Percentiles rank a stretch among this genome's conserved stretches.
Conservation (phyloP, 2,113 vertebrate genomes). For the Peromyscus polionotus region DNA sequence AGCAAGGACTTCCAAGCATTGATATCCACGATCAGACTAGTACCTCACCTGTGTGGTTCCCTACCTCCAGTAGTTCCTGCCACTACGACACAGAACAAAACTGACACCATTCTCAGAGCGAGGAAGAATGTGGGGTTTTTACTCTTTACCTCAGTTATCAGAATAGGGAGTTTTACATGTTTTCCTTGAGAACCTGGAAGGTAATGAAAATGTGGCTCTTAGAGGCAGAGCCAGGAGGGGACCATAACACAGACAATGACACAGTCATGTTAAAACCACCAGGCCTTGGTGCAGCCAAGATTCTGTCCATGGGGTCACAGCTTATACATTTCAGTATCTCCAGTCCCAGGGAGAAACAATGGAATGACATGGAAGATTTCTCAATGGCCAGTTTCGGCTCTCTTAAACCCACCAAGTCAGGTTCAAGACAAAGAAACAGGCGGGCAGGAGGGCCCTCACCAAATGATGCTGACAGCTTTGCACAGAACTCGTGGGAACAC, state of each 20-base stretch:
- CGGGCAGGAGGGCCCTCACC: background rate
- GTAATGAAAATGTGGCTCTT: background rate
- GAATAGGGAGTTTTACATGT: background rate
- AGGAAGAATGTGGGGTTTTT: background rate
- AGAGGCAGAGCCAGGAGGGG: background rate
- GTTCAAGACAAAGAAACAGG: conserved; percentile 14
- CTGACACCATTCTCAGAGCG: background rate
- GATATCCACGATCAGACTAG: background rate
- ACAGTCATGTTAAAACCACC: background rate
- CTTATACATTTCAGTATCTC: background rate
- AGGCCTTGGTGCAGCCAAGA: background rate
- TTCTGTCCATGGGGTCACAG: background rate
- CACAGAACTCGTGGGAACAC: background rate
- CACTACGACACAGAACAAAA: background rate
- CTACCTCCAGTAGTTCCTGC: background rate
- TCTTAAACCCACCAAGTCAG: background rate
- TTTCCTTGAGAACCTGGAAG: background rate
- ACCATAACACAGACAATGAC: background rate
- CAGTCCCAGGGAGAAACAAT: background rate
- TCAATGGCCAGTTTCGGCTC: background rate
- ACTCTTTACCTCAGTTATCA: background rate
- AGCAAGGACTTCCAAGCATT: background rate
- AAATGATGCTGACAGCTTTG: background rate
- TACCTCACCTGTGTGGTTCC: background rate
- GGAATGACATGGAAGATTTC: background rate